These are phyloP conservation scores for Phlogophora meticulosa DNA, from an alignment of 2,888 invertebrate species.

Conservation along the genomic window DNA sequence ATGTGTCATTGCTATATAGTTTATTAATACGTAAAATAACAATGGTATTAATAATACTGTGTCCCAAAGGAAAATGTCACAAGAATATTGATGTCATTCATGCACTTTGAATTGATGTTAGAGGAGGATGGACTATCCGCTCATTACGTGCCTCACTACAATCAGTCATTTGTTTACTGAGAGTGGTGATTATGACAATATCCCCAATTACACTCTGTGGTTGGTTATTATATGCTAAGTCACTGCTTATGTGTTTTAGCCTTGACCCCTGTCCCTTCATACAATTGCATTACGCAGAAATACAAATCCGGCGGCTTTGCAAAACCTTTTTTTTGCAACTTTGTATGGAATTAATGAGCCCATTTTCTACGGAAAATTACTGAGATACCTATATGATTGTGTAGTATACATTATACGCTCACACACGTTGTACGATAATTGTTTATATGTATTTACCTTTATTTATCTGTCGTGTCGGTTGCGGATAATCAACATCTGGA, in stretches of 20 bases:
- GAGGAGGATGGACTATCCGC: conserved; percentile 5
- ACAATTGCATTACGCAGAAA: conserved; percentile 12
- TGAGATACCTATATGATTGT: conserved; percentile 12
- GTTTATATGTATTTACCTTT: conserved; percentile 29
- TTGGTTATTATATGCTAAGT: conserved; percentile 3
- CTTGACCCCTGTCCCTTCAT: conserved; percentile 24
- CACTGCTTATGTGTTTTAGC: conserved; percentile 15
- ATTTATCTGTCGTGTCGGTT: conserved; percentile 30
- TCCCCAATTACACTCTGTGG: conserved; percentile 5
- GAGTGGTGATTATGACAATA: conserved; percentile 21
- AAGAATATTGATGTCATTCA: conserved; percentile 18
- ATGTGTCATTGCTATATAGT: conserved; percentile 47
- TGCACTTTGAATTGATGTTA: conserved; percentile 23
- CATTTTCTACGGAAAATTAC: conserved; percentile 37
- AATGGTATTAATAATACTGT: conserved; percentile 10
- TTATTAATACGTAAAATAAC: conserved; percentile 34
- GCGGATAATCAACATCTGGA: conserved; percentile 38
- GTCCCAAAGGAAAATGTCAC: conserved; percentile 15
- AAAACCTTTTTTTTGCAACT: conserved; percentile 1
- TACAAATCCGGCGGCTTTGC: conserved; percentile 5
- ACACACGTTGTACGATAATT: conserved; percentile 24
- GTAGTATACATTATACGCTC: conserved; percentile 17
- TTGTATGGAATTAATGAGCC: conserved; percentile 12
- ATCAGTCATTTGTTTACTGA: conserved; percentile 18
- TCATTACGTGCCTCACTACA: conserved; percentile 12